Conservation (phyloP, 2,797 vertebrate species). For the Cichlasoma orientale region DNA sequence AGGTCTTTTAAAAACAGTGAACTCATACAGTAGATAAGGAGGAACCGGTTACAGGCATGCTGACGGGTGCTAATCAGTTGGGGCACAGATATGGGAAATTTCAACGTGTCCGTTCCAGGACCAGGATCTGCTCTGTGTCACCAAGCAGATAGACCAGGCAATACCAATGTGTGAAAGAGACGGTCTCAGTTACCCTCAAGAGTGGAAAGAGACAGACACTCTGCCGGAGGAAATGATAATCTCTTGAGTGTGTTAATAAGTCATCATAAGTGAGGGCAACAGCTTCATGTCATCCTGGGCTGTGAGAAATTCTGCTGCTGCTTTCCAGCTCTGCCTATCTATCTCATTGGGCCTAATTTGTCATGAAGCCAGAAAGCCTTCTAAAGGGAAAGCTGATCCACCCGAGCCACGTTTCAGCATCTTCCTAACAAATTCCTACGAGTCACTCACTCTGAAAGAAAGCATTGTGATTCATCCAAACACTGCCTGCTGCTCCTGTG, state of each 20-base stretch:
- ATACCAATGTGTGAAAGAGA: conserved; percentile 69
- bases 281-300: background rate
- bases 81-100: conserved; percentile 67
- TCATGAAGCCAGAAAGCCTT: conserved; percentile 39
- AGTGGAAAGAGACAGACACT: conserved; percentile 34
- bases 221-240: conserved; percentile 18
- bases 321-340: conserved; percentile 13
- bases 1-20: conserved; percentile 45
- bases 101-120: conserved; percentile 52
- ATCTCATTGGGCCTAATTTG: conserved; percentile 31
- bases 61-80: conserved; percentile 66
- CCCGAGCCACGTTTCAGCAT: conserved; percentile 62
- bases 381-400: conserved; percentile 58
- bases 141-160: conserved; percentile 53
- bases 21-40: conserved; percentile 54
- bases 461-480: conserved; percentile 75
- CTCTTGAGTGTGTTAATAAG: conserved; percentile 33
- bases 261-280: conserved; percentile 22
- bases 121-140: conserved; percentile 70
- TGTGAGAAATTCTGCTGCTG: conserved; percentile 35
- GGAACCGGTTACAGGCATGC: conserved; percentile 38
- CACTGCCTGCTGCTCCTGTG: conserved; percentile 59
- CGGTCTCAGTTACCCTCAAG: conserved; percentile 60
- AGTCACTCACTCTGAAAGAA: conserved; percentile 78
- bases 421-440: conserved; percentile 76